Evolutionary conservation across 2,113 vertebrate genomes (phyloP).

Genomic region (Lepisosteus oculatus): DNA sequence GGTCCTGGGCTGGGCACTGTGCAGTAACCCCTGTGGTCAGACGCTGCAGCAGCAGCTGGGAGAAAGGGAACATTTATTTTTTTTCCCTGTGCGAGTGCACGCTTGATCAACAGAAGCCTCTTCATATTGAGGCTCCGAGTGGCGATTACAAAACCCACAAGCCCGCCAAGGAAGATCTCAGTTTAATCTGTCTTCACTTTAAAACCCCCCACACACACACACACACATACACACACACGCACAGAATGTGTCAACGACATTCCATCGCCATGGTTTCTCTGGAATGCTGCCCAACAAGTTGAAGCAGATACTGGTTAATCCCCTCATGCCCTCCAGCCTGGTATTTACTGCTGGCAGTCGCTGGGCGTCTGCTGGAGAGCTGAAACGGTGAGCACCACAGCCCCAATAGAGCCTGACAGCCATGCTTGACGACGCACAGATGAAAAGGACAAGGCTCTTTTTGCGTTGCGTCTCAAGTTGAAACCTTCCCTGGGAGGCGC

Average conservation of each 20-base stretch:
- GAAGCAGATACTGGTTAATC: conserved; percentile 54
- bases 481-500: no score
- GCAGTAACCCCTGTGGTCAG: no score
- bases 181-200: neutral
- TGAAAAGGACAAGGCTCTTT: neutral
- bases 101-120: no score
- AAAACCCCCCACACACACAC: neutral
- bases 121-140: no score
- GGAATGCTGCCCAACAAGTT: conserved; percentile 59
- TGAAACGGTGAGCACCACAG: neutral
- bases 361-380: neutral
- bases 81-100: no score
- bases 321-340: conserved; percentile 51
- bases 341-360: neutral
- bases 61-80: no score
- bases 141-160: no score
- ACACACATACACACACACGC: neutral
- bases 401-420: neutral
- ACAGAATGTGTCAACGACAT: conserved; percentile 38
- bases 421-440: neutral
- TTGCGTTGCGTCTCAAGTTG: neutral
- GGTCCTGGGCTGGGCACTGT: no score
- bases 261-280: conserved; percentile 62
- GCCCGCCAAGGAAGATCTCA: no score
- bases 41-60: no score